Evolutionary conservation across 2,888 invertebrate genomes (phyloP), one percentile per base, ranked within the genome.

Genomic region (Pammene aurita): DNA sequence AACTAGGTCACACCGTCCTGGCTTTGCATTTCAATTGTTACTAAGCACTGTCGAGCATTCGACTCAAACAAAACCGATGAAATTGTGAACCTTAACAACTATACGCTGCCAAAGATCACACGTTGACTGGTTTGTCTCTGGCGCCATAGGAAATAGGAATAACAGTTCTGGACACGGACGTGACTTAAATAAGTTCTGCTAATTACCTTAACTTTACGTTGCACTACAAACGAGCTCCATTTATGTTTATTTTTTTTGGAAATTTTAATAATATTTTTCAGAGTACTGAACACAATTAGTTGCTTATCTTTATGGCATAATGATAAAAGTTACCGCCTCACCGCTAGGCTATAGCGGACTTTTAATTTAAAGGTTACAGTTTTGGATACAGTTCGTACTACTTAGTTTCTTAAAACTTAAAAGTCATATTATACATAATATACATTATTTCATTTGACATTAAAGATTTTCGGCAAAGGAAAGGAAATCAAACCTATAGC

Each of bases 181-280:
- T 62, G 62, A 62, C 63, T 58, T 48, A 50, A 56, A 56, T 44
- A 26, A 26, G 26, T 26, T 34, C 63, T 35, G 68, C 35, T 68
- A 68, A 68, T 68, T 68, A 68, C 63, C 68, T 68, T 63, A 63
- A 63, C 56, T 63, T 62, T 16, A 46, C 52, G 52, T 64, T 57
- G 14, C 52, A 41, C 50, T n/a, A 52, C 62, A 52, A 62, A 62
- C 48, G 52, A 50, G 41, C 41, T 18, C 38, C 35, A 38, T 16
- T 7, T 46, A 35, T 38, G n/a, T 18, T 9, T n/a, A 18, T 62
- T 52, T 41, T n/a, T 13, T 41, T 58, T 62, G 13, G 6, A 41
- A 16, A 6, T n/a, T 34, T n/a, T 7, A 0, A 54, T 34, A 18
- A 58, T 2, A 6, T 44, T 18, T 11, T 38, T 38, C 38, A 38